Percentiles rank a stretch among this genome's conserved stretches.
Conservation (phyloP, 2,113 vertebrate genomes). For the human region GRCh38 chr19:38755501-38756000, state of each 20-base stretch:
- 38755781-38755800: background rate
- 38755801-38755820: background rate
- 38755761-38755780: background rate
- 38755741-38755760: background rate
- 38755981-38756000: too few species aligned
- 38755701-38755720: background rate
- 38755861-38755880: background rate
- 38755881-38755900: background rate
- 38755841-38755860: background rate
- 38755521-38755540: too few species aligned
- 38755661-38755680: background rate
- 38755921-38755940: background rate
- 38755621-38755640: too few species aligned
- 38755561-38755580: too few species aligned
- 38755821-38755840: background rate
- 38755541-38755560: too few species aligned
- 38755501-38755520: too few species aligned
- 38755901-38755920: background rate
- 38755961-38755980: background rate
- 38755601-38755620: rapidly evolving
- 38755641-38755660: too few species aligned
- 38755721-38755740: background rate
- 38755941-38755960: background rate
- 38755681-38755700: background rate
- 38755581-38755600: too few species aligned